Conservation (phyloP, 2,113 vertebrate species). For the Raphicerus campestris region DNA sequence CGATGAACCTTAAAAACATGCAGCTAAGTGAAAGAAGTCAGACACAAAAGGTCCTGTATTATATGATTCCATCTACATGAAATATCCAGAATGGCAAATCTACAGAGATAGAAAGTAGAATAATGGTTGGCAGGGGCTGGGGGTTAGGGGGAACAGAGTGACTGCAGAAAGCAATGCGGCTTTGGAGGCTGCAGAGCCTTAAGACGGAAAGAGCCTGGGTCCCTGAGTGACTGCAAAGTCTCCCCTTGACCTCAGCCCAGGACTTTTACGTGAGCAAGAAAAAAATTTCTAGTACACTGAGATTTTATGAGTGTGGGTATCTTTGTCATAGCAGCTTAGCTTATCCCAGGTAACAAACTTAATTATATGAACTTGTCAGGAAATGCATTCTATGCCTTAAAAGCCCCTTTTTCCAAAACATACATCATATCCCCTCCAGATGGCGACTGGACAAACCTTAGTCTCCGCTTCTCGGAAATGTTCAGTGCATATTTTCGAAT, state of each 20-base stretch:
- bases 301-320: background rate
- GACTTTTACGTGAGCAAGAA: background rate
- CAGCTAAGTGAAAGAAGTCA: background rate
- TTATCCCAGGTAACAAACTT: background rate
- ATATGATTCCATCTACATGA: background rate
- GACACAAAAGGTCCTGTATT: background rate
- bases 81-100: background rate
- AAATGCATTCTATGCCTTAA: background rate
- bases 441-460: conserved; percentile 76
- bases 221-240: background rate
- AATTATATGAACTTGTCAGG: background rate
- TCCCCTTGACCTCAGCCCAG: background rate
- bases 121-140: background rate
- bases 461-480: conserved; percentile 85
- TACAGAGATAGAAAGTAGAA: background rate
- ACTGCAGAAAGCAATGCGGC: background rate
- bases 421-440: background rate
- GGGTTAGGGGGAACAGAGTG: background rate
- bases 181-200: background rate
- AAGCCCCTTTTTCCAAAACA: background rate
- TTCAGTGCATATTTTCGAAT: conserved; percentile 78
- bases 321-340: background rate
- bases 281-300: background rate
- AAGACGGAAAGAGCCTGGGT: background rate
- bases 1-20: background rate